A percentile compares a stretch with the other conserved stretches of the same genome.
phyloP scores from a whole-genome alignment of 2,113 vertebrate genomes.

The Solenodon paradoxus region DNA sequence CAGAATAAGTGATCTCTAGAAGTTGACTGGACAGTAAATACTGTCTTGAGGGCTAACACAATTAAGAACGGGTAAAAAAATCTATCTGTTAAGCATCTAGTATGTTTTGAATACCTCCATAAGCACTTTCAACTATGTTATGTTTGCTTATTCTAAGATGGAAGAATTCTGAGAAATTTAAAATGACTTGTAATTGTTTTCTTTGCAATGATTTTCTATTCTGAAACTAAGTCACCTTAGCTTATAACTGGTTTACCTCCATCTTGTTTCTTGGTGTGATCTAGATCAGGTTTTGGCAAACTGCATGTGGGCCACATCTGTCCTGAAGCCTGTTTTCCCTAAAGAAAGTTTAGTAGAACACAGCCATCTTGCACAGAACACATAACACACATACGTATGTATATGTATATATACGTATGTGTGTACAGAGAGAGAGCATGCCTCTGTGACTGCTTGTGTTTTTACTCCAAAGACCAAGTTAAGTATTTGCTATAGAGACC shows the following conservation, averaged over 20 bases:
- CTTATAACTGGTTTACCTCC: background rate
- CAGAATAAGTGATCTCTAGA: conserved; percentile 4
- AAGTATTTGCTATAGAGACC: background rate
- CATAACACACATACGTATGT: too few relatives aligned
- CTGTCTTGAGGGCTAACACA: background rate
- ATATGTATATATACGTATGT: too few relatives aligned
- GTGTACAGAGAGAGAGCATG: too few relatives aligned
- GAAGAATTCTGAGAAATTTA: conserved; percentile 11
- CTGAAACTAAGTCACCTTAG: background rate
- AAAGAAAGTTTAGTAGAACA: conserved; percentile 18
- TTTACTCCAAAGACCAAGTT: background rate
- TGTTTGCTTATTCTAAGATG: background rate
- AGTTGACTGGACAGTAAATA: background rate
- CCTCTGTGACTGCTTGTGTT: background rate
- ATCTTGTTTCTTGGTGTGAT: conserved; percentile 14
- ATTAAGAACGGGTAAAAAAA: conserved; percentile 1
- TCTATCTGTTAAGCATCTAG: background rate
- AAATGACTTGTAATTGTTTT: background rate
- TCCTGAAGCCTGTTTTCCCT: background rate
- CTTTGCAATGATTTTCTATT: conserved; percentile 6
- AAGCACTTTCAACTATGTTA: background rate
- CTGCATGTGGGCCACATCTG: background rate
- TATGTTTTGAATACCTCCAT: background rate
- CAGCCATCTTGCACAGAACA: background rate
- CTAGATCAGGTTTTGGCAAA: background rate